Percentiles rank a stretch among this genome's conserved stretches.
Evolutionary conservation across 2,113 vertebrate species (phyloP).

Genomic region (Pongo pygmaeus): DNA sequence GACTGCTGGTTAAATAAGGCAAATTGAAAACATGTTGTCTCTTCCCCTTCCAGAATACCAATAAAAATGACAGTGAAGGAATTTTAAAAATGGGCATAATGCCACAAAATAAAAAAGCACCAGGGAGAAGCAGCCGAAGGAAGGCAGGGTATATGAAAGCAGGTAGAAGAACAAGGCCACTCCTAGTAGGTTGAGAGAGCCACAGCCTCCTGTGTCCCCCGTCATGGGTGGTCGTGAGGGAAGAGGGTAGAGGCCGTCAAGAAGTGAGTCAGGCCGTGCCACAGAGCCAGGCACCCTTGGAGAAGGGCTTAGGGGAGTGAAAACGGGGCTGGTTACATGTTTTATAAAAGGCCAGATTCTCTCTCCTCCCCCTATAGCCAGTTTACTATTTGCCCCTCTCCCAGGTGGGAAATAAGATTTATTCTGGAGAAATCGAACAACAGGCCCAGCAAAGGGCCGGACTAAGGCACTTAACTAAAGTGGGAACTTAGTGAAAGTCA

Average conservation of each 20-base stretch:
- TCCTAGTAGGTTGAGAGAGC: no score
- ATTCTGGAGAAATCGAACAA: background rate
- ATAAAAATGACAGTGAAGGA: background rate
- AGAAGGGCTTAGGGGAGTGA: background rate
- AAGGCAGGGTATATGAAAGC: no score
- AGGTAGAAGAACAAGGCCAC: rapidly evolving
- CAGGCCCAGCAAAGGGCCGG: background rate
- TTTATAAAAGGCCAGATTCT: background rate
- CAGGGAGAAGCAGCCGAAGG: rapidly evolving
- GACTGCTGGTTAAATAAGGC: background rate
- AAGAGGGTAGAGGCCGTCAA: background rate
- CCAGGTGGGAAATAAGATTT: background rate
- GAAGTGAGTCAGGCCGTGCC: background rate
- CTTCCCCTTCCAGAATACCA: background rate
- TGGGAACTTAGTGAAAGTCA: background rate
- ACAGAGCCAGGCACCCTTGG: background rate
- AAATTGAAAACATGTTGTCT: background rate
- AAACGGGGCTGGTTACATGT: background rate
- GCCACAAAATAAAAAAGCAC: background rate
- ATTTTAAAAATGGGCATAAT: background rate
- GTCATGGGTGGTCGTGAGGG: background rate
- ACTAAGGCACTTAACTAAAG: background rate
- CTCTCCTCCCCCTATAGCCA: background rate
- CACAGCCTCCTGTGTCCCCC: background rate
- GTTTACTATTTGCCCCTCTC: no score